phyloP scores from a whole-genome alignment of 2,113 vertebrate species.

The Sminthopsis crassicaudata region DNA sequence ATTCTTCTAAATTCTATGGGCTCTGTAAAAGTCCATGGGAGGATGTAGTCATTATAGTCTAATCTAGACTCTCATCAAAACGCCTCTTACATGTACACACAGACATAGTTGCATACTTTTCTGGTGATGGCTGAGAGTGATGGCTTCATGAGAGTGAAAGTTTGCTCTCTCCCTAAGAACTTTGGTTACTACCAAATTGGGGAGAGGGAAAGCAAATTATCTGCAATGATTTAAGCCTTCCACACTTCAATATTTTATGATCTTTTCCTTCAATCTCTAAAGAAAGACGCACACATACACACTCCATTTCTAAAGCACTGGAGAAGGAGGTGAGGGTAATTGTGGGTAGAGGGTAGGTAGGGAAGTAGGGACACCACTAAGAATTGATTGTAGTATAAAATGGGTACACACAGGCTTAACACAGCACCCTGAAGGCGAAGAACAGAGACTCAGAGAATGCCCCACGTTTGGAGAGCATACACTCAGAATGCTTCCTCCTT shows the following conservation, averaged over 20 bases:
- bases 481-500: background rate
- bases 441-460: background rate
- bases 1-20: background rate
- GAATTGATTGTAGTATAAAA: background rate
- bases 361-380: background rate
- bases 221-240: background rate
- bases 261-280: background rate
- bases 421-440: background rate
- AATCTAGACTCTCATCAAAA: background rate
- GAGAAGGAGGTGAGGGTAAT: too few species aligned
- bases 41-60: background rate
- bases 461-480: background rate
- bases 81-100: background rate
- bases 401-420: background rate
- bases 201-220: background rate
- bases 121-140: background rate
- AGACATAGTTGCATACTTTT: background rate
- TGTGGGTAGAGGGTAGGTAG: background rate
- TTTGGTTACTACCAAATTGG: background rate
- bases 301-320: background rate
- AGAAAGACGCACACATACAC: background rate
- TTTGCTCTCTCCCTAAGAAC: background rate
- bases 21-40: background rate
- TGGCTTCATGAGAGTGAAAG: background rate
- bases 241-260: background rate